Conservation (phyloP, 2,113 vertebrate genomes). For the Harpagus bidentatus region DNA sequence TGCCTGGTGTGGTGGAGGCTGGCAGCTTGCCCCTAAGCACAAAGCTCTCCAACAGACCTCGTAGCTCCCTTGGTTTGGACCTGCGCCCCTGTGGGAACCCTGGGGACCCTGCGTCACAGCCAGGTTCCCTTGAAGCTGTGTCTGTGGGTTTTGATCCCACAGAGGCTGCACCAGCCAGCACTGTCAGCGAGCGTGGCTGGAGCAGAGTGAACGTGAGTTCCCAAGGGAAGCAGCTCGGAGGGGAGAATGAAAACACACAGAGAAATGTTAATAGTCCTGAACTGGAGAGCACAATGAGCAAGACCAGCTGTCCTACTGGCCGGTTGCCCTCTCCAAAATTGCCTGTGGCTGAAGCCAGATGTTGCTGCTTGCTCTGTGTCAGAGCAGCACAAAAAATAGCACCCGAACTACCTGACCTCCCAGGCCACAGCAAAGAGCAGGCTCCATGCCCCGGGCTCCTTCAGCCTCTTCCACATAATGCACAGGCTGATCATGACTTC, state of each 20-base stretch:
- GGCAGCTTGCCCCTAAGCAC: background rate
- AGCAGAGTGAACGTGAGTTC: background rate
- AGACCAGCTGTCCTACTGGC: background rate
- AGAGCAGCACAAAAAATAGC: background rate
- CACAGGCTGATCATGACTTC: background rate
- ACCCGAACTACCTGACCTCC: background rate
- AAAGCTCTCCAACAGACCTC: background rate
- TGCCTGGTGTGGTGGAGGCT: background rate
- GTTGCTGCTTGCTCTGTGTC: background rate
- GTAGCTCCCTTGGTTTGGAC: background rate
- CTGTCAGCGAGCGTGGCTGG: rapidly evolving
- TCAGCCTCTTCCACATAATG: rapidly evolving
- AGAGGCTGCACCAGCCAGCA: background rate
- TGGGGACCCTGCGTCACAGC: background rate
- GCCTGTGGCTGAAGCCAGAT: background rate
- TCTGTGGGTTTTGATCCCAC: background rate
- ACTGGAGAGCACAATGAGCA: background rate
- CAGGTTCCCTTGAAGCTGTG: rapidly evolving
- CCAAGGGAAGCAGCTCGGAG: background rate
- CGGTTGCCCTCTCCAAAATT: background rate
- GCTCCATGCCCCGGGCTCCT: background rate
- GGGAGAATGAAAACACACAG: background rate
- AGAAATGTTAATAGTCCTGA: background rate
- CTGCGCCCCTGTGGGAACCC: rapidly evolving
- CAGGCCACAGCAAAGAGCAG: background rate